These are phyloP conservation scores for Helostoma temminkii DNA, from an alignment of 2,797 vertebrate species.

Conservation along the genomic window DNA sequence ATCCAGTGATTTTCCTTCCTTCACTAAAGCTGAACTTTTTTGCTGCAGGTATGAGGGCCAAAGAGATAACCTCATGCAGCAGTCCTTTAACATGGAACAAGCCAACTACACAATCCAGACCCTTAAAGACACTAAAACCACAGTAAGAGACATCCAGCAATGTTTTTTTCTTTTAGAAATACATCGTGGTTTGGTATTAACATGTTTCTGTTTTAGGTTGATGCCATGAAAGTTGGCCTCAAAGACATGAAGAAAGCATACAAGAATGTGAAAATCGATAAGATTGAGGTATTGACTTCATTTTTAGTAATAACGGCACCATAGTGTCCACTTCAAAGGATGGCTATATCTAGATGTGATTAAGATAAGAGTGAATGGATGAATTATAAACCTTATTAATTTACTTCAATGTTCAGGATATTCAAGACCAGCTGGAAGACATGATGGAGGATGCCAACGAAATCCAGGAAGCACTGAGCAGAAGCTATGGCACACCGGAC, in stretches of 20 bases:
- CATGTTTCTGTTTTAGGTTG: constrained; percentile 85
- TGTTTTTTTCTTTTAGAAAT: neutral
- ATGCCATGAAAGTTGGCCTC: constrained; percentile 96
- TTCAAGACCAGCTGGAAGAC: constrained; percentile 97
- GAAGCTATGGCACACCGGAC: constrained; percentile 95
- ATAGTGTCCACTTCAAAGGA: neutral
- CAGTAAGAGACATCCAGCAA: constrained; percentile 83
- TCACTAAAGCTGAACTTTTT: neutral
- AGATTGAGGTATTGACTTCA: constrained; percentile 90
- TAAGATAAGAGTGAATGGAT: neutral
- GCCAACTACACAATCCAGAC: constrained; percentile 96
- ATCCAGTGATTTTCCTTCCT: neutral
- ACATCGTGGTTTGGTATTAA: constrained; percentile 4
- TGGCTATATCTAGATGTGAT: too few species aligned
- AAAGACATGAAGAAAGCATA: constrained; percentile 99
- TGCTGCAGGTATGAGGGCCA: constrained; percentile 94
- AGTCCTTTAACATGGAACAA: constrained; percentile 99
- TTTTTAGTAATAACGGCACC: neutral
- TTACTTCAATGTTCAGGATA: constrained; percentile 81
- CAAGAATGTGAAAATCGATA: constrained; percentile 95
- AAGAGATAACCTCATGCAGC: constrained; percentile 94
- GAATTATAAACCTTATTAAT: neutral
- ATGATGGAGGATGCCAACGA: constrained; percentile 99
- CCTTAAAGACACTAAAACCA: constrained; percentile 98
- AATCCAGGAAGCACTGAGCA: constrained; percentile 92